phyloP scores from a whole-genome alignment of 2,113 vertebrate species.

The Monarcha castaneiventris region DNA sequence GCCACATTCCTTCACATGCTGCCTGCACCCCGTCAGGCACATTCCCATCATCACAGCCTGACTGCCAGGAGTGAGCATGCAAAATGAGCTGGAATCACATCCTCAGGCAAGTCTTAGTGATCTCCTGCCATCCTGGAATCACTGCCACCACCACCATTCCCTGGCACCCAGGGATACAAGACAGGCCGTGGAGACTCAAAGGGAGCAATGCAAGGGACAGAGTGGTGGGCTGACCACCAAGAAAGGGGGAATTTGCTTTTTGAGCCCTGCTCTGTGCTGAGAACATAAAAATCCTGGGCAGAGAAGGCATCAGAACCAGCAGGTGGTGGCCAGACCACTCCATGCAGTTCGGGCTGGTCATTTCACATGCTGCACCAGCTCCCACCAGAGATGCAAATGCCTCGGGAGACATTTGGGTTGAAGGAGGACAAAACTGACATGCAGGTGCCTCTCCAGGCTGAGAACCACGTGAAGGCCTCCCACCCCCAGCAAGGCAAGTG shows the following conservation, averaged over 20 bases:
- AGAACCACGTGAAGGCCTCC: not conserved
- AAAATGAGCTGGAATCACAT: not conserved
- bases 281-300: not conserved
- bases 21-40: conserved; percentile 13
- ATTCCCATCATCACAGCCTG: not conserved
- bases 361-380: not conserved
- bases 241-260: not conserved
- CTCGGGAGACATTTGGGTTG: not conserved
- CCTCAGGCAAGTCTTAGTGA: not conserved
- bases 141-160: not conserved
- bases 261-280: not conserved
- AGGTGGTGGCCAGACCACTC: not conserved
- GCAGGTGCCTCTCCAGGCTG: conserved; percentile 27
- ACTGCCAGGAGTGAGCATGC: conserved; percentile 43
- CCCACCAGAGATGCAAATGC: not conserved
- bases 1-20: conserved; percentile 44
- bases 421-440: conserved; percentile 25
- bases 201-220: not conserved
- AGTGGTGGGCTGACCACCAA: not conserved
- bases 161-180: not conserved
- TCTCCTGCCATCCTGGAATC: not conserved
- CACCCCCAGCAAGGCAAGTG: conserved; percentile 3
- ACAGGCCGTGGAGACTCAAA: not conserved
- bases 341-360: conserved; percentile 6
- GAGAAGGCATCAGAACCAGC: not conserved